Conservation (phyloP, 2,113 vertebrate species). For the Myrmecobius fasciatus region DNA sequence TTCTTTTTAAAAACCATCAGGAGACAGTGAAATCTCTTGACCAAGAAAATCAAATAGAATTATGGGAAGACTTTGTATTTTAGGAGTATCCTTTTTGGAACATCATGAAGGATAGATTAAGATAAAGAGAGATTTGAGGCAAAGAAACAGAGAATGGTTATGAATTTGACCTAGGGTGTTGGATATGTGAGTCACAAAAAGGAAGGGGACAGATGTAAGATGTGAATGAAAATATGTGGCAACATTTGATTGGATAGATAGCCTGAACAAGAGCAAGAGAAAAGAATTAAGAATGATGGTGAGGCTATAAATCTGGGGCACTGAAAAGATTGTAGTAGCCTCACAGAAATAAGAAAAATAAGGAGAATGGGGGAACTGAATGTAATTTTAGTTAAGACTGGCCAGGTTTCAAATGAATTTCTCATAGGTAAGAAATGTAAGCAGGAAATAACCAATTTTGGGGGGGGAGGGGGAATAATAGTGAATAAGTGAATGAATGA, state of each 20-base stretch:
- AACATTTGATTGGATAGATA: neutral
- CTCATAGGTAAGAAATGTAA: neutral
- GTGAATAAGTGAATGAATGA: neutral
- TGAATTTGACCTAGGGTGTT: too few species aligned
- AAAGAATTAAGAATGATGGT: neutral
- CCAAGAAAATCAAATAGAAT: neutral
- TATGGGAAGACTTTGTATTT: neutral
- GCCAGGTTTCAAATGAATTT: slow-evolving; percentile 49
- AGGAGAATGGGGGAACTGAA: neutral
- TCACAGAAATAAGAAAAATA: neutral
- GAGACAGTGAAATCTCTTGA: neutral
- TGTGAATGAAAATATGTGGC: too few species aligned
- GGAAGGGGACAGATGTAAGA: too few species aligned
- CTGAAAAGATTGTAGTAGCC: neutral
- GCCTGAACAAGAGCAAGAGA: neutral
- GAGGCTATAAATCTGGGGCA: neutral
- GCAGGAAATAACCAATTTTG: neutral
- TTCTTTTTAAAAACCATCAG: neutral
- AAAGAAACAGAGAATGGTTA: too few species aligned
- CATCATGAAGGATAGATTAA: neutral
- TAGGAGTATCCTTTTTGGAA: neutral
- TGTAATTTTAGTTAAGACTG: slow-evolving; percentile 27
- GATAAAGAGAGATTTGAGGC: neutral
- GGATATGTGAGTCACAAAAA: too few species aligned
- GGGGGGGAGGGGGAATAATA: too few species aligned